phyloP scores from a whole-genome alignment of 1,140 invertebrate species.

The Anoplophora glabripennis region DNA sequence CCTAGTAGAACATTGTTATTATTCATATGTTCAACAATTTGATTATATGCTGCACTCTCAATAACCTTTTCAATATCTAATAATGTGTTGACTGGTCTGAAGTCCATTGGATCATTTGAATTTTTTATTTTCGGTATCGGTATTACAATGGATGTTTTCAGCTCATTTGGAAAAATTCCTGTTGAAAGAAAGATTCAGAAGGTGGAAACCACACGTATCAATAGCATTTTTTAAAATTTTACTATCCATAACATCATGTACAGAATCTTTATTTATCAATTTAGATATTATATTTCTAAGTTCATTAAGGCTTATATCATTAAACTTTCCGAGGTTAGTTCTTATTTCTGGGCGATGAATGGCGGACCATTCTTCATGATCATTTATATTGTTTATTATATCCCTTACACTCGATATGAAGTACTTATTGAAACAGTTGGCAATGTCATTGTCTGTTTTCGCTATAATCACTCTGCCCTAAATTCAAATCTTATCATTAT shows the following conservation, averaged over 20 bases:
- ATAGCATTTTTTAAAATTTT: conserved; percentile 5
- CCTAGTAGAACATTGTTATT: too few species aligned
- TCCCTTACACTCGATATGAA: conserved; percentile 9
- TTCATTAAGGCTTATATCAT: conserved; percentile 4
- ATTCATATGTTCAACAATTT: too few species aligned
- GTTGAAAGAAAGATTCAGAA: conserved; percentile 4
- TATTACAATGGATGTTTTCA: too few species aligned
- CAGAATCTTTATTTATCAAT: conserved; percentile 1
- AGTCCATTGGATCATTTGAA: too few species aligned
- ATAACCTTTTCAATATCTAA: too few species aligned
- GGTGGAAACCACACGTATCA: conserved; percentile 7
- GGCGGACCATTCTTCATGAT: conserved; percentile 8
- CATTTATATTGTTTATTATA: conserved; percentile 1
- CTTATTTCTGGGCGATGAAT: not conserved
- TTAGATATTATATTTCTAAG: not conserved
- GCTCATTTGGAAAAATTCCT: too few species aligned
- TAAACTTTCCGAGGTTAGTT: conserved; percentile 7
- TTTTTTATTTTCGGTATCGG: too few species aligned
- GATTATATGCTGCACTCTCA: too few species aligned
- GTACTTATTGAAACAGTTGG: too few species aligned
- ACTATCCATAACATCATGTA: conserved; percentile 9
- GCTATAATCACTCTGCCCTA: conserved; percentile 1
- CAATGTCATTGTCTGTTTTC: conserved; percentile 9
- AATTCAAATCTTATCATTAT: not conserved
- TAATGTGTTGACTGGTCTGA: too few species aligned